These are phyloP conservation scores for Molorchus minor DNA, from an alignment of 2,888 invertebrate species.

Conservation along the genomic window DNA sequence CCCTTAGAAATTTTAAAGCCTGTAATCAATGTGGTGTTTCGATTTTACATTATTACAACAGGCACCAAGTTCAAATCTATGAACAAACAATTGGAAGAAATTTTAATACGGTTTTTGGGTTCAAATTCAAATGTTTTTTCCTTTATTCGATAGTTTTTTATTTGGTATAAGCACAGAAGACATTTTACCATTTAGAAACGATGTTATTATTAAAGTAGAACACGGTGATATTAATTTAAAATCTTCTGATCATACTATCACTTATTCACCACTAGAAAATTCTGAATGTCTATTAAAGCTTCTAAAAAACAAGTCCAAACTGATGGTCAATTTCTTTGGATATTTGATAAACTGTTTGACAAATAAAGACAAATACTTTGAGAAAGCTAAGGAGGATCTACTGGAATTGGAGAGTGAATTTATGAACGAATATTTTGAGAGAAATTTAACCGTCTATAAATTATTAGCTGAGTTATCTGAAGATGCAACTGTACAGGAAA, in stretches of 20 bases:
- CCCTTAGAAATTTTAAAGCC: slow-evolving; percentile 59
- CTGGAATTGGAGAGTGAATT: slow-evolving; percentile 61
- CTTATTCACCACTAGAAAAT: slow-evolving; percentile 48
- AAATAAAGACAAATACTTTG: slow-evolving; percentile 52
- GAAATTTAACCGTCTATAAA: slow-evolving; percentile 64
- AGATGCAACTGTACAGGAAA: slow-evolving; percentile 61
- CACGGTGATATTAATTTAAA: slow-evolving; percentile 43
- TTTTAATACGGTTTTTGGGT: slow-evolving; percentile 48
- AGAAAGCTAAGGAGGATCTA: slow-evolving; percentile 54
- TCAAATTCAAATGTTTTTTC: slow-evolving; percentile 39
- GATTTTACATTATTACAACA: slow-evolving; percentile 60
- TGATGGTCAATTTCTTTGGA: slow-evolving; percentile 58
- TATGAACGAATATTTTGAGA: slow-evolving; percentile 52
- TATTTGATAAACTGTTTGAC: slow-evolving; percentile 59
- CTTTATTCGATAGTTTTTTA: slow-evolving; percentile 56
- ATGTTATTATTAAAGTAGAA: slow-evolving; percentile 49
- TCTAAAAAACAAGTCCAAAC: slow-evolving; percentile 47
- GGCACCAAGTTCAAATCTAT: slow-evolving; percentile 48
- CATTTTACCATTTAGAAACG: slow-evolving; percentile 48
- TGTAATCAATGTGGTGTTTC: slow-evolving; percentile 63
- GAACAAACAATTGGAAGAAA: slow-evolving; percentile 54
- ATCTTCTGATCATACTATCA: slow-evolving; percentile 36
- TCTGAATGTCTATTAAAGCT: slow-evolving; percentile 57
- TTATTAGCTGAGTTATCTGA: slow-evolving; percentile 66
- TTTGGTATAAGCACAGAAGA: slow-evolving; percentile 50